Conservation (phyloP, 2,113 vertebrate species). For the Piprites chloris region DNA sequence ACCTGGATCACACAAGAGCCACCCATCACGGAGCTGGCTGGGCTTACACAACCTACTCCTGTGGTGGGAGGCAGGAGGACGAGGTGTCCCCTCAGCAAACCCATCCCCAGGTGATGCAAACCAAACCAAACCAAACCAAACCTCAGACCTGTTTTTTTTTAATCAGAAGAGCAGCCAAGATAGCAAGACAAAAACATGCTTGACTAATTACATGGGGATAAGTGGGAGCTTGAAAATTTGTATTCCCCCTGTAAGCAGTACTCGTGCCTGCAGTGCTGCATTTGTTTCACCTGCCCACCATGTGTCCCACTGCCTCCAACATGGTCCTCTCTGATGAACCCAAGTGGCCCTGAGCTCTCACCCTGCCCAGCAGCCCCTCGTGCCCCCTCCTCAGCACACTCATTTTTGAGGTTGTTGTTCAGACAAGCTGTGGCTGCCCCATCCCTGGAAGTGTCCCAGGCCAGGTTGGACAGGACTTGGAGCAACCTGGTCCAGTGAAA, state of each 20-base stretch:
- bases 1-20: neutral
- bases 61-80: accelerated
- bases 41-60: neutral
- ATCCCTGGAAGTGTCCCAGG: neutral
- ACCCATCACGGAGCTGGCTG: neutral
- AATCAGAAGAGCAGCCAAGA: neutral
- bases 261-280: neutral
- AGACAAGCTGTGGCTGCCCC: neutral
- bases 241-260: neutral
- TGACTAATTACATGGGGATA: neutral
- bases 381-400: neutral
- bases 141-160: neutral
- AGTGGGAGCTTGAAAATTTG: neutral
- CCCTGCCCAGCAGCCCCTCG: neutral
- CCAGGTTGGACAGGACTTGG: accelerated
- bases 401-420: neutral
- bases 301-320: neutral
- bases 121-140: neutral
- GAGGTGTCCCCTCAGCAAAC: neutral
- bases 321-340: neutral
- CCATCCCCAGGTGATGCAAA: accelerated
- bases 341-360: accelerated
- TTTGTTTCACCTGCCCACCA: neutral
- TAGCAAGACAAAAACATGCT: neutral
- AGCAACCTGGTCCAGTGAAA: neutral